Evolutionary conservation across 2,113 vertebrate genomes (phyloP), one percentile per base, ranked within the genome.

Genomic region (Aptenodytes forsteri): DNA sequence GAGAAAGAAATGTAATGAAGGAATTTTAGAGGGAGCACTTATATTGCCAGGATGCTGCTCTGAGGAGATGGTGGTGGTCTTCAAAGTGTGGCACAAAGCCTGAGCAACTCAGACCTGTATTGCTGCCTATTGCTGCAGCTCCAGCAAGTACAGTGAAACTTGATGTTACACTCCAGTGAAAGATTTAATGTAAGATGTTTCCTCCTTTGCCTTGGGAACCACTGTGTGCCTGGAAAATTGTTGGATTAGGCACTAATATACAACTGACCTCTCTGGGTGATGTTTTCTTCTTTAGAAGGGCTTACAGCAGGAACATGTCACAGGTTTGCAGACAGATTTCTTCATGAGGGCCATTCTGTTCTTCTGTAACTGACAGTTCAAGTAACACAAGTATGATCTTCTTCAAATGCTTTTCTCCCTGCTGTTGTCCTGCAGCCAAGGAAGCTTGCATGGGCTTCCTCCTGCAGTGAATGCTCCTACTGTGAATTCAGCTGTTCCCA

Each of bases 291-390:
- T 50, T 93, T 73, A 58, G 40, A 79, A 73, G 15, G 21, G 29
- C 22, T 73, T 36, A 27, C 0, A 54, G 22, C 0, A 0, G 30
- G 27, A 23, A 34, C 22, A 42, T 56, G 20, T 59, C 49, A 46
- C 27, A 36, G 55, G 21, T 77, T 72, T 67, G 16, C 17, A 47
- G 46, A 16, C 27, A 26, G 30, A 32, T 70, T 77, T 89, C 29
- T 77, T 94, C 16, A 30, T 2, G 20, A 49, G 47, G 34, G n/a
- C 23, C 15, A 15, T 61, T 66, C 46, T 83, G 19, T 81, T 86
- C 23, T 56, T 81, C 36, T 49, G 25, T 61, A 36, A 34, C 22
- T 71, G 52, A 17, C 5, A 34, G 34, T 23, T 58, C 23, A 75
- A 54, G 55, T 49, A 69, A 77, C 32, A 79, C 30, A 62, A 65